Conservation (phyloP, 2,888 invertebrate genomes). For the Lepidonotus clava region DNA sequence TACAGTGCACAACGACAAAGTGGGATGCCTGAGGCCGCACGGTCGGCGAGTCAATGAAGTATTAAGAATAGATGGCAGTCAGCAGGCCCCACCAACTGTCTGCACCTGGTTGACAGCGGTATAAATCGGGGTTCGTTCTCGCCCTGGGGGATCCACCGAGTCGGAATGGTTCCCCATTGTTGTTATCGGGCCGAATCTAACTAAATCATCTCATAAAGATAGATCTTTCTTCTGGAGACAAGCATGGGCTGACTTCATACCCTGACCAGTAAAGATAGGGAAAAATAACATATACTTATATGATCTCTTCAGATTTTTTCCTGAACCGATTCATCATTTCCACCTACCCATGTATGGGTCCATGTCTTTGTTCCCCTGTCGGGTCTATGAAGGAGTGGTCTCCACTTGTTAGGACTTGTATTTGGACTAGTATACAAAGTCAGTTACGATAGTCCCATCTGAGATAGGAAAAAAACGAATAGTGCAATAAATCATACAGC, state of each 20-base stretch:
- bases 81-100: neutral
- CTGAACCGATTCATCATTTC: too few species aligned
- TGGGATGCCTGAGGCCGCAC: neutral
- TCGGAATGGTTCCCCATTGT: neutral
- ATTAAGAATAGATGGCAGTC: neutral
- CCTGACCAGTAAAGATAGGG: too few species aligned
- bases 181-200: neutral
- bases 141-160: constrained; percentile 13
- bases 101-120: constrained; percentile 28
- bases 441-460: too few species aligned
- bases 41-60: neutral
- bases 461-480: neutral
- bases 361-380: too few species aligned
- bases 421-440: neutral
- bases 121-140: neutral
- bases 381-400: too few species aligned
- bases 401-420: too few species aligned
- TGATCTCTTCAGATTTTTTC: too few species aligned
- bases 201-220: neutral
- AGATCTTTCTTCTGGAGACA: too few species aligned
- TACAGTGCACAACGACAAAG: neutral
- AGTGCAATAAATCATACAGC: neutral
- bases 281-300: too few species aligned
- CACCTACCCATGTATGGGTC: too few species aligned
- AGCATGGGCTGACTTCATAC: too few species aligned